phyloP scores from a whole-genome alignment of 2,113 vertebrate species.

The Ascaphus truei region DNA sequence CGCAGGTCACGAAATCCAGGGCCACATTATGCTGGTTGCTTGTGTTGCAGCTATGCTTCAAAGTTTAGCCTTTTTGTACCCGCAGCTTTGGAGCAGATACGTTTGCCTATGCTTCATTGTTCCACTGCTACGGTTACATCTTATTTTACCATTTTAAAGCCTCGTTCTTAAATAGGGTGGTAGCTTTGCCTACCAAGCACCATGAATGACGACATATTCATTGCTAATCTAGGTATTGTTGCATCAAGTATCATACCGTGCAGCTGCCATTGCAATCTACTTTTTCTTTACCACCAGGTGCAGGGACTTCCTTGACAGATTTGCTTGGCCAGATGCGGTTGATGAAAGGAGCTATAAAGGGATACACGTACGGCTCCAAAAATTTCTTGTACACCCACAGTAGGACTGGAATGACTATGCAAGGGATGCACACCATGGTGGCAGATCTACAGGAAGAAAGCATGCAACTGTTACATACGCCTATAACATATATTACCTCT shows the following conservation, averaged over 20 bases:
- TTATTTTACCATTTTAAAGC: too few relatives aligned
- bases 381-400: conserved; percentile 97
- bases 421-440: conserved; percentile 94
- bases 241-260: conserved; percentile 54
- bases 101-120: too few relatives aligned
- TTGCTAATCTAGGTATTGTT: not conserved
- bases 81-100: too few relatives aligned
- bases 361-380: conserved; percentile 86
- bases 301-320: conserved; percentile 52
- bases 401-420: conserved; percentile 91
- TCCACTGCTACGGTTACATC: too few relatives aligned
- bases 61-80: too few relatives aligned
- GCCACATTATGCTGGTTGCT: too few relatives aligned
- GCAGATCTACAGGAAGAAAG: not conserved
- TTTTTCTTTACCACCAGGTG: conserved; percentile 27
- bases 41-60: too few relatives aligned
- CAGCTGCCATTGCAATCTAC: conserved; percentile 41
- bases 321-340: conserved; percentile 74
- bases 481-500: too few relatives aligned
- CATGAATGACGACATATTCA: not conserved
- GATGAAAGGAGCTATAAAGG: conserved; percentile 78
- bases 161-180: too few relatives aligned
- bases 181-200: not conserved
- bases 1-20: too few relatives aligned
- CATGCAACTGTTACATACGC: too few relatives aligned